A percentile compares a stretch with the other conserved stretches of the same genome.
Conservation (phyloP, 2,888 invertebrate species). For the Heteropelma amictum region DNA sequence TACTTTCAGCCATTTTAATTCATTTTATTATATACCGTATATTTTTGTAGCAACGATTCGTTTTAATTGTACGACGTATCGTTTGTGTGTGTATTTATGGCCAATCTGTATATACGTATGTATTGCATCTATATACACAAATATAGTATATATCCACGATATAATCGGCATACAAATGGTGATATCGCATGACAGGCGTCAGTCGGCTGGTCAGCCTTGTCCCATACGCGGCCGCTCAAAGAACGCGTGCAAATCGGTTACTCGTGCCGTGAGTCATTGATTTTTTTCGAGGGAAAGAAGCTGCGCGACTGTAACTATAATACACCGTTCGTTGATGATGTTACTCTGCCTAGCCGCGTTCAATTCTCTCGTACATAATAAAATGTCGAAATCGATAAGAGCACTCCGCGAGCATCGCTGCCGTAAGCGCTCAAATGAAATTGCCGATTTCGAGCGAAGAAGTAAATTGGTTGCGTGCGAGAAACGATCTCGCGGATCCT, state of each 20-base stretch:
- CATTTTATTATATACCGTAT: no score
- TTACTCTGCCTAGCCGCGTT: no score
- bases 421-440: constrained; percentile 28
- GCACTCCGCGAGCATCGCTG: constrained; percentile 29
- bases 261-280: constrained; percentile 41
- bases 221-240: constrained; percentile 52
- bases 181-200: constrained; percentile 55
- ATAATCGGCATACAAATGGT: constrained; percentile 40
- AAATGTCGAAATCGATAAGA: constrained; percentile 49
- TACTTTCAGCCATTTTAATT: no score
- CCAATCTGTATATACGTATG: neutral
- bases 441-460: constrained; percentile 34
- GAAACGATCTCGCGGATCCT: constrained; percentile 41
- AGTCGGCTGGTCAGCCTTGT: constrained; percentile 40
- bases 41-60: no score
- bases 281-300: constrained; percentile 27
- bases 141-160: neutral
- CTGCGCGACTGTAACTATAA: constrained; percentile 9
- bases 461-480: constrained; percentile 50
- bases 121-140: neutral
- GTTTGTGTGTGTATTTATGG: no score
- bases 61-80: no score
- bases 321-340: constrained; percentile 36
- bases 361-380: constrained; percentile 11
- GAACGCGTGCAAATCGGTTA: constrained; percentile 54